Evolutionary conservation across 2,888 invertebrate genomes (phyloP), one percentile per base, ranked within the genome.

Genomic region (Plebejus anna): DNA sequence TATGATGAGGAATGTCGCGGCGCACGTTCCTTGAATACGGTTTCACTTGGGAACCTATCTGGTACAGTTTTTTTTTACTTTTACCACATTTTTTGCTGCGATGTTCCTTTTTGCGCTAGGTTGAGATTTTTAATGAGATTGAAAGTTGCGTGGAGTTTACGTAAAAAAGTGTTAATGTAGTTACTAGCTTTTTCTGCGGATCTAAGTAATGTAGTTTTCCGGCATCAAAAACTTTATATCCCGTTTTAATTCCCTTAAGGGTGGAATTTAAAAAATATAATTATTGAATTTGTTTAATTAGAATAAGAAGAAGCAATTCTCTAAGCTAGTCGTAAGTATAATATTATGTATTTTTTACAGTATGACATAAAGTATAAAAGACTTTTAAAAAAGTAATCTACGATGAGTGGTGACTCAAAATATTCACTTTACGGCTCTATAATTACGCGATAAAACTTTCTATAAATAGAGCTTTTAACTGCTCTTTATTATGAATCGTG

Each of bases 1-100:
- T 72, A 72, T 72, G 72, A 72, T 72, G 47, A 28, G 72, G 72
- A 72, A 72, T 72, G 72, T 72, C 72, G 70, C 70, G 70, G 4
- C 16, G 22, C 42, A 22, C 72, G 47, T 72, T 72, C 16, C 28
- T 72, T 72, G 51, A 72, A 72, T 72, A 72, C 51, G 13, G 4
- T 32, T 72, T 47, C 72, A 51, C 47, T 47, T 51, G 72, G 72
- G 72, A 72, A 72, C 72, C 5, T 72, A 47, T 7, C 72, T 70
- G 36, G 38, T 61, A 28, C 28, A 36, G 42, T 7, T 71, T 38
- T 71, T 42, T 71, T 71, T 42, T 70, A 70, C 70, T 71, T n/a
- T 42, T 42, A 42, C n/a, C 16, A n/a, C n/a, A 42, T n/a, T 71
- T 71, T 42, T 66, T 9, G 32, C 32, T 36, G 32, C 13, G 61